Percentiles rank a stretch among this genome's conserved stretches.
phyloP scores from a whole-genome alignment of 1,140 invertebrate species.

The Cotesia glomerata region DNA sequence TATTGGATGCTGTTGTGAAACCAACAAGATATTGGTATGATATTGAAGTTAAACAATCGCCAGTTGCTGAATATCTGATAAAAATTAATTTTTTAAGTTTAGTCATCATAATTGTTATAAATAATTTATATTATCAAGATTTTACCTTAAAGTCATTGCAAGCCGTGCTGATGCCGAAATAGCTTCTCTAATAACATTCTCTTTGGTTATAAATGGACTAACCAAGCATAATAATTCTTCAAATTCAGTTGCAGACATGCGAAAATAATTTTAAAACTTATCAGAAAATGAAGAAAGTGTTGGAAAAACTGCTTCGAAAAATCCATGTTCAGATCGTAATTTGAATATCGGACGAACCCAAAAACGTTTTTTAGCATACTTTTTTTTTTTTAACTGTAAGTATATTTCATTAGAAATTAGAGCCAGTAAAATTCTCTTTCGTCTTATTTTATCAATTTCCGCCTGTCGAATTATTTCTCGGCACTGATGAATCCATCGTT shows the following conservation, averaged over 20 bases:
- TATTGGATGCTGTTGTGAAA: too few species aligned
- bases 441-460: constrained; percentile 14
- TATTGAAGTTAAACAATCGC: too few species aligned
- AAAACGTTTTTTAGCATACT: constrained; percentile 18
- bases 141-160: not conserved
- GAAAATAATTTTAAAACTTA: constrained; percentile 26
- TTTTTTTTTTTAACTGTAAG: not conserved
- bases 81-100: too few species aligned
- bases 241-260: constrained; percentile 22
- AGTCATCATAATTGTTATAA: too few species aligned
- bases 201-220: constrained; percentile 18
- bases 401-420: constrained; percentile 6
- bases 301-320: constrained; percentile 23
- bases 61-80: too few species aligned
- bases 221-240: constrained; percentile 22
- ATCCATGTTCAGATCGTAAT: constrained; percentile 16
- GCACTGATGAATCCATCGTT: constrained; percentile 20
- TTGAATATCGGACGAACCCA: constrained; percentile 23
- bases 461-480: constrained; percentile 4
- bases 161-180: constrained; percentile 12
- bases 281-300: not conserved
- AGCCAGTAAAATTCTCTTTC: constrained; percentile 18
- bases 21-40: too few species aligned
- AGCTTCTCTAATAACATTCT: constrained; percentile 7
- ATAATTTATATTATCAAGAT: too few species aligned